Conservation (phyloP, 2,888 invertebrate genomes). For the Ctena decussata region DNA sequence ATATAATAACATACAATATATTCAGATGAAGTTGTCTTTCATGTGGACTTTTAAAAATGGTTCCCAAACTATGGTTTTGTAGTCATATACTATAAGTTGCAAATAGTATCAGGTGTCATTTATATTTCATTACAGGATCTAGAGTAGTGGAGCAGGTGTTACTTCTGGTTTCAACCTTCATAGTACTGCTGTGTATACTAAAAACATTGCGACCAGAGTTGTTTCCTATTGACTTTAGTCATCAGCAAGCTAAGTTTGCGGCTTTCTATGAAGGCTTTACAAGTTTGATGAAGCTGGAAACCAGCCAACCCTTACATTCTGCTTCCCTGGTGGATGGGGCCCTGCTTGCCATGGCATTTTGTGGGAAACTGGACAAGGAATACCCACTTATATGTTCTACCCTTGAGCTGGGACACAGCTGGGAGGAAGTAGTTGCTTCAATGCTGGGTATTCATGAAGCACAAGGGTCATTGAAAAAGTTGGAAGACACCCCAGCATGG, state of each 20-base stretch:
- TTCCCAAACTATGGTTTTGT: too few relatives aligned
- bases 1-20: too few relatives aligned
- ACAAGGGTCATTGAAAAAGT: background rate
- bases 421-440: slow-evolving; percentile 56
- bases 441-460: slow-evolving; percentile 46
- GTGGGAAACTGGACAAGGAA: slow-evolving; percentile 26
- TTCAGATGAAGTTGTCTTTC: too few relatives aligned
- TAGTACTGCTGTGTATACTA: slow-evolving; percentile 58
- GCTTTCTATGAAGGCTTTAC: background rate
- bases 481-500: background rate
- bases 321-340: background rate
- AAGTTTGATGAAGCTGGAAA: background rate
- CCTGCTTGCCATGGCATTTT: slow-evolving; percentile 44
- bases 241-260: background rate
- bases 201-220: slow-evolving; percentile 45
- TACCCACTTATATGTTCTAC: slow-evolving; percentile 63
- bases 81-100: too few relatives aligned
- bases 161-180: slow-evolving; percentile 60
- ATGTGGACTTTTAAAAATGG: too few relatives aligned
- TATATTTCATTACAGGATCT: slow-evolving; percentile 61
- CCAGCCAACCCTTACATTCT: background rate
- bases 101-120: too few relatives aligned
- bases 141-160: slow-evolving; percentile 56
- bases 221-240: slow-evolving; percentile 32
- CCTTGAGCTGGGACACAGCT: slow-evolving; percentile 66